phyloP scores from a whole-genome alignment of 2,797 vertebrate species.

The Melanotaenia pygmaea region DNA sequence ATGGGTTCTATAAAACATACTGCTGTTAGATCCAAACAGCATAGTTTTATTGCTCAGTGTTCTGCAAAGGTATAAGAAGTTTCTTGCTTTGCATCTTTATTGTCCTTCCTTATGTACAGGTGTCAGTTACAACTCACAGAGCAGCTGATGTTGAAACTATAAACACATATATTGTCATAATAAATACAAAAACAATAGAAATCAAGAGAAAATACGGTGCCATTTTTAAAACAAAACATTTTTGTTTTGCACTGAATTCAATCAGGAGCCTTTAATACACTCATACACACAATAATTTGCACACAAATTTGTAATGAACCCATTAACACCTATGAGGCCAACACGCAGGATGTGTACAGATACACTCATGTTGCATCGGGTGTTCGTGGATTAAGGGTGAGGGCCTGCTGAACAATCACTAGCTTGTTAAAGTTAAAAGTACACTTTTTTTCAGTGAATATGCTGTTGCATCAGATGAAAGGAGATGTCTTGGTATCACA shows the following conservation, averaged over 20 bases:
- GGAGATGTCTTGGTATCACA: background rate
- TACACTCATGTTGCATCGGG: background rate
- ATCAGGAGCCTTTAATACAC: slow-evolving; percentile 82
- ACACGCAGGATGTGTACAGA: slow-evolving; percentile 2
- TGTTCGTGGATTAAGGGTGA: slow-evolving; percentile 16
- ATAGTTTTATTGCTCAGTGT: slow-evolving; percentile 94
- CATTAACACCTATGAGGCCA: background rate
- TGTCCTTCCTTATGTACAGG: slow-evolving; percentile 85
- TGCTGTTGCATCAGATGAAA: background rate
- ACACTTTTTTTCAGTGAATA: background rate
- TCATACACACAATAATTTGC: slow-evolving; percentile 66
- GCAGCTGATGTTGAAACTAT: slow-evolving; percentile 86
- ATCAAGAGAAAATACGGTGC: slow-evolving; percentile 76
- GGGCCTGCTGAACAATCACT: slow-evolving; percentile 20
- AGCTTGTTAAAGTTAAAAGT: slow-evolving; percentile 45
- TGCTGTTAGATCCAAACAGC: slow-evolving; percentile 93
- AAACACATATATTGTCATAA: slow-evolving; percentile 85
- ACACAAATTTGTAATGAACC: slow-evolving; percentile 53
- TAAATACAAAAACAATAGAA: slow-evolving; percentile 89
- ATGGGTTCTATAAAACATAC: slow-evolving; percentile 77
- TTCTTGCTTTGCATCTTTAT: slow-evolving; percentile 75
- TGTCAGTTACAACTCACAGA: slow-evolving; percentile 92
- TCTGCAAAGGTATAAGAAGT: slow-evolving; percentile 89
- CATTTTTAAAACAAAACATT: slow-evolving; percentile 24
- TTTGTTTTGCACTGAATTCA: slow-evolving; percentile 71